Evolutionary conservation across 2,113 vertebrate genomes (phyloP).

Genomic region (Lathamus discolor): DNA sequence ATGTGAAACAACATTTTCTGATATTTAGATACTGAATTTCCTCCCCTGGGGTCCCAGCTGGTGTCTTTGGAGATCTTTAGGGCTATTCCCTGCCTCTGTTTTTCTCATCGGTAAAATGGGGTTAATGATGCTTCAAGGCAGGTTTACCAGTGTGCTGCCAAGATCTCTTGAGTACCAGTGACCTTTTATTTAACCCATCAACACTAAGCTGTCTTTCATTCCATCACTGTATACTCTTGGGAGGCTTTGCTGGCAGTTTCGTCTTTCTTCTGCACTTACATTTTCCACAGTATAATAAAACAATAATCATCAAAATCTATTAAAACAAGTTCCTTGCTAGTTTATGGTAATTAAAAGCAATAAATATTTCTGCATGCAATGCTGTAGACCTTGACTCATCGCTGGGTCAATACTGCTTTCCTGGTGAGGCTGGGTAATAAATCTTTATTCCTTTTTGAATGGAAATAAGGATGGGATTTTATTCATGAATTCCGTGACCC

Average conservation of each 20-base stretch:
- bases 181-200: slow-evolving; percentile 62
- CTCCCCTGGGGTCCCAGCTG: neutral
- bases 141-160: slow-evolving; percentile 3
- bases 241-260: neutral
- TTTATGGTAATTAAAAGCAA: slow-evolving; percentile 82
- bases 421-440: slow-evolving; percentile 73
- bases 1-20: neutral
- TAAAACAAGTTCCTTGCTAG: slow-evolving; percentile 69
- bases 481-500: slow-evolving; percentile 75
- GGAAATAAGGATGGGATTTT: slow-evolving; percentile 68
- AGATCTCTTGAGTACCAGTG: neutral
- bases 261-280: neutral
- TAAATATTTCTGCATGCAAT: slow-evolving; percentile 74
- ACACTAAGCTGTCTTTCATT: slow-evolving; percentile 61
- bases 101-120: neutral
- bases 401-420: slow-evolving; percentile 76
- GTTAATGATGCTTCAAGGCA: slow-evolving; percentile 16
- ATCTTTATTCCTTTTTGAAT: slow-evolving; percentile 77
- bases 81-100: neutral
- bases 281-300: slow-evolving; percentile 42
- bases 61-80: neutral
- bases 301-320: slow-evolving; percentile 65
- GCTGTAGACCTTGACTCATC: slow-evolving; percentile 69
- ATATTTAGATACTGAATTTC: neutral
- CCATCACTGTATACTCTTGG: slow-evolving; percentile 10